Evolutionary conservation across 2,888 invertebrate species (phyloP).

Genomic region (Clivina fossor): DNA sequence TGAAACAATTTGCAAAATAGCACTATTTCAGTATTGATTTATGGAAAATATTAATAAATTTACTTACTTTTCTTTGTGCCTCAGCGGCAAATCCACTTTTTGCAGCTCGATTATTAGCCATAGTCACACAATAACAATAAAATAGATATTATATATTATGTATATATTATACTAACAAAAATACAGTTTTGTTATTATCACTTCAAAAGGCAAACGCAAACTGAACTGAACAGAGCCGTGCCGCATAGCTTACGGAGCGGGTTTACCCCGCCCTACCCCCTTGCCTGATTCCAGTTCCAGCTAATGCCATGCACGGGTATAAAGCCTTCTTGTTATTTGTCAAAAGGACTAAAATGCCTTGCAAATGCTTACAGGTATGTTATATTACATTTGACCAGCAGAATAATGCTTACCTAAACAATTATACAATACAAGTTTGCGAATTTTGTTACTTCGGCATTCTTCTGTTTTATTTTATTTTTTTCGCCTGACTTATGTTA

Average conservation of each 20-base stretch:
- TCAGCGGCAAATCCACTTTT: constrained; percentile 96
- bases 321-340: too few relatives aligned
- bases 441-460: too few relatives aligned
- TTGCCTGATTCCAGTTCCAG: too few relatives aligned
- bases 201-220: too few relatives aligned
- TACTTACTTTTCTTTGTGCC: constrained; percentile 90
- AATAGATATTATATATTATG: too few relatives aligned
- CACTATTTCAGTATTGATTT: too few relatives aligned
- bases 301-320: too few relatives aligned
- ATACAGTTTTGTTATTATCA: too few relatives aligned
- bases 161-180: constrained; percentile 5
- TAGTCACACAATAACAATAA: constrained; percentile 50
- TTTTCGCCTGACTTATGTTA: not conserved
- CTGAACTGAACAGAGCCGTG: not conserved
- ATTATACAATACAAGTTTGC: not conserved
- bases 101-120: constrained; percentile 82
- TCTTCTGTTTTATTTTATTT: not conserved
- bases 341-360: too few relatives aligned
- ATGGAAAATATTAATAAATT: too few relatives aligned
- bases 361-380: constrained; percentile 7
- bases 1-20: too few relatives aligned
- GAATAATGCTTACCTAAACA: not conserved
- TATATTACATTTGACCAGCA: constrained; percentile 2
- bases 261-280: not conserved
- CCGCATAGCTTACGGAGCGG: not conserved